Base-by-base conservation (phyloP, 2,888 invertebrate species). In the Oscheius sp. region DNA sequence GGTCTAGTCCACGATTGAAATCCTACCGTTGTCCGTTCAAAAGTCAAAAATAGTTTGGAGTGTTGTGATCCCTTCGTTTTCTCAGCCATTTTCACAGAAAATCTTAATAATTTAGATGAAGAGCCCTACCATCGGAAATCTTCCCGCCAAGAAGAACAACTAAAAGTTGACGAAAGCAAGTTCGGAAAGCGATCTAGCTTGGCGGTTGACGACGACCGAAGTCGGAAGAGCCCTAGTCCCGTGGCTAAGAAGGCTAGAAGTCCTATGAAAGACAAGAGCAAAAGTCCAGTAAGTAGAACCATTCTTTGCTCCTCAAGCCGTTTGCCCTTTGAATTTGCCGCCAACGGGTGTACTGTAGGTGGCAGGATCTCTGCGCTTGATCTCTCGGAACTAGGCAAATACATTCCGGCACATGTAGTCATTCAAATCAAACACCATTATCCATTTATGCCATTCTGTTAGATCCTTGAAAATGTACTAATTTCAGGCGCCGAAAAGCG, bases 191-290 rank as follows among this genome's bases (percentile, higher is more conserved):
- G 61, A 25, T 45, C 45, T 20, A 29, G 27, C 1, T 42, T 71
- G 76, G 70, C 64, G 45, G 73, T 61, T 72, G 61, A 61, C 6
- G 61, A 61, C 8, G 61, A 61, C 15, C 23, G 45, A 10, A 61
- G 61, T 20, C 25, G 61, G 29, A 61, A 61, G 17, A 61, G 61
- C 29, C 72, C 57, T 58, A 72, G 52, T 70, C 73, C 69, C 65
- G 73, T 6, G 10, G 52, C 20, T 70, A 73, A 64, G 70, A 78
- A 48, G 72, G 74, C 64, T 50, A 69, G 42, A 45, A 74, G 53
- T 57, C 72, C 52, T 66, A 73, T 48, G 71, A 79, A 57, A 69
- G 72, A 58, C 70, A 76, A 76, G 65, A 72, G 72, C 66, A 76
- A 76, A 65, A 76, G 76, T 68, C 76, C 73, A 34, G 73, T 73